These are phyloP conservation scores for Peromyscus attwateri DNA, from an alignment of 2,797 vertebrate genomes.

Conservation along the genomic window DNA sequence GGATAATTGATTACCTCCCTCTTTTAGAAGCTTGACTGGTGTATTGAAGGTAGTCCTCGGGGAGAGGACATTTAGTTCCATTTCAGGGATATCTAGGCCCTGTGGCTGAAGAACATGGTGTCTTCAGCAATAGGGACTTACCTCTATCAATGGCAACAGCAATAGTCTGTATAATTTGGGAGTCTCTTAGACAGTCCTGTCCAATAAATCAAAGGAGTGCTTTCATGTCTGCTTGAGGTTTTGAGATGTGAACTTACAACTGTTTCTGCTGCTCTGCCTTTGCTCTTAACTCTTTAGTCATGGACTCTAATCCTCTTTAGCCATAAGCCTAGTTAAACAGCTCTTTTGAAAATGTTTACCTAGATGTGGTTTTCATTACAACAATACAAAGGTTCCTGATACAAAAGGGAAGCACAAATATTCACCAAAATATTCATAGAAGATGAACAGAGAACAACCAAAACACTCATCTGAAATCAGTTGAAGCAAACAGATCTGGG, in stretches of 20 bases:
- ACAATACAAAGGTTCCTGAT: not conserved
- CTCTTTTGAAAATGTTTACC: not conserved
- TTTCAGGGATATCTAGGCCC: not conserved
- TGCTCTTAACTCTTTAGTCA: not conserved
- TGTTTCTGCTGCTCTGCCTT: too few relatives aligned
- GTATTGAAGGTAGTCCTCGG: not conserved
- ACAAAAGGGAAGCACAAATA: not conserved
- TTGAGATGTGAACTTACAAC: not conserved
- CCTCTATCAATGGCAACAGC: not conserved
- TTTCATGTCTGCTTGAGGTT: not conserved
- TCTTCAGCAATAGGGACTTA: not conserved
- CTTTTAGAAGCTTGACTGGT: not conserved
- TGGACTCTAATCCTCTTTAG: not conserved
- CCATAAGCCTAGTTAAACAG: not conserved
- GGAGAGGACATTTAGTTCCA: not conserved
- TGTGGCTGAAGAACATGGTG: not conserved
- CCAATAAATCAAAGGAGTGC: not conserved
- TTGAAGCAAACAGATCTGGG: not conserved
- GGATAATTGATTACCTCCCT: not conserved
- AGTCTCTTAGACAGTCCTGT: not conserved
- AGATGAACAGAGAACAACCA: too few relatives aligned
- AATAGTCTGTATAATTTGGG: not conserved
- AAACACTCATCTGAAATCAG: not conserved
- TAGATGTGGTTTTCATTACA: not conserved
- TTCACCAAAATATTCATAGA: not conserved